phyloP scores from a whole-genome alignment of 2,113 vertebrate species.

The Lota lota region DNA sequence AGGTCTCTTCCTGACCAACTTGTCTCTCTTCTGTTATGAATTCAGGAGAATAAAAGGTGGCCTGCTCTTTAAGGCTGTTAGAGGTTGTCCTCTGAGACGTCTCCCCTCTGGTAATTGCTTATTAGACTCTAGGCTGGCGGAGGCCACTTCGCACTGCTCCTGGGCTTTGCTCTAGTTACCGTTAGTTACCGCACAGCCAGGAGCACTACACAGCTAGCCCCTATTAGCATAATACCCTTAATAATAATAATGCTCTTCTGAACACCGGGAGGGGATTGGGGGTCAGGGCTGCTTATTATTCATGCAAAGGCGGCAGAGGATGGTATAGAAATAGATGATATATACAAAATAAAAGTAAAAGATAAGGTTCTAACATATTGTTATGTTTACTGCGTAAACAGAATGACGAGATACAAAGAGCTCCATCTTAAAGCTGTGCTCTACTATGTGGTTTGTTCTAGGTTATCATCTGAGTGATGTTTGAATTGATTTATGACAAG shows the following conservation, averaged over 20 bases:
- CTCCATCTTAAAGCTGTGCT: too few relatives aligned
- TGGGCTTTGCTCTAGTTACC: slow-evolving; percentile 24
- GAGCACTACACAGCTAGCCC: slow-evolving; percentile 11
- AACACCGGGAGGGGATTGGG: neutral
- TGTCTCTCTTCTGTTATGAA: neutral
- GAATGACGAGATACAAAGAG: too few relatives aligned
- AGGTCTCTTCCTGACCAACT: slow-evolving; percentile 21
- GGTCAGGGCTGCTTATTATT: neutral
- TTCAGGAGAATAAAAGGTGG: neutral
- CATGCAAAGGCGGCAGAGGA: neutral
- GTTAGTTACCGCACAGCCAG: slow-evolving; percentile 14
- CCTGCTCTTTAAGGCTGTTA: neutral
- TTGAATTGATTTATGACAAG: too few relatives aligned
- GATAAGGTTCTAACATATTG: too few relatives aligned
- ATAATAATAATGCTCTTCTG: neutral
- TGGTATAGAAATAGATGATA: neutral
- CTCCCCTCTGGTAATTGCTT: slow-evolving; percentile 12
- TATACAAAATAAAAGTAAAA: too few relatives aligned
- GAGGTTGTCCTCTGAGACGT: neutral
- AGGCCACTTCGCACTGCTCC: neutral
- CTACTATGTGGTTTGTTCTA: too few relatives aligned
- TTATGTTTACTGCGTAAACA: too few relatives aligned
- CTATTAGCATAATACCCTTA: neutral
- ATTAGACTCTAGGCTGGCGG: slow-evolving; percentile 10
- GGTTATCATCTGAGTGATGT: too few relatives aligned